Conservation (phyloP, 2,113 vertebrate genomes). For the Anolis sagrei region DNA sequence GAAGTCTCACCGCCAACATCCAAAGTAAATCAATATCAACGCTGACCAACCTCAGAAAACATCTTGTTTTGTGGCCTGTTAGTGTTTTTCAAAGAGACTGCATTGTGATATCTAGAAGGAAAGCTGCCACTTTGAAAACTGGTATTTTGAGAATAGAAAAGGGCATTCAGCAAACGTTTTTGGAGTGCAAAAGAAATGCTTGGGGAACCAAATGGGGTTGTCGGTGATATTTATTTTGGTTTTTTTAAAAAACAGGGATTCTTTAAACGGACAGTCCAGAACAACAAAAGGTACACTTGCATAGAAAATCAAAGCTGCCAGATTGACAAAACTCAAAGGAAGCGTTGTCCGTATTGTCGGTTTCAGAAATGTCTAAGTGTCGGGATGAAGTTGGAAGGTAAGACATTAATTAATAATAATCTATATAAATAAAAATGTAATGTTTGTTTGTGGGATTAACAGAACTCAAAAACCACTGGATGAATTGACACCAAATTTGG, state of each 20-base stretch:
- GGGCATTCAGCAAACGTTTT: constrained; percentile 42
- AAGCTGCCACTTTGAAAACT: constrained; percentile 36
- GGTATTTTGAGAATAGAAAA: constrained; percentile 27
- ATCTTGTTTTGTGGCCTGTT: constrained; percentile 14
- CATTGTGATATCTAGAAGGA: constrained; percentile 55
- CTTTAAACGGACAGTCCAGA: constrained; percentile 99
- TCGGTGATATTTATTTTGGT: constrained; percentile 72
- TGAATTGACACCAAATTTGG: no score
- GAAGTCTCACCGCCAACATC: constrained; percentile 19
- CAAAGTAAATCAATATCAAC: constrained; percentile 48
- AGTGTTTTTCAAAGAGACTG: constrained; percentile 28
- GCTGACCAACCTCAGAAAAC: constrained; percentile 29
- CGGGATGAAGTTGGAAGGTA: constrained; percentile 99
- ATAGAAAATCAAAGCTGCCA: constrained; percentile 99
- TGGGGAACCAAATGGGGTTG: constrained; percentile 42
- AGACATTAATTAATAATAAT: no score
- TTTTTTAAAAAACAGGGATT: constrained; percentile 83
- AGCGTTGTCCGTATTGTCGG: constrained; percentile 97
- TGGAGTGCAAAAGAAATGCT: constrained; percentile 43
- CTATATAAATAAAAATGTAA: no score
- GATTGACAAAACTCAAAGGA: constrained; percentile 99
- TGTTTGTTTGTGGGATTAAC: no score
- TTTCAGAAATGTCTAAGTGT: constrained; percentile 99
- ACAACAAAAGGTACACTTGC: constrained; percentile 99
- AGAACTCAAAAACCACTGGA: no score